Conservation (phyloP, 2,113 vertebrate species). For the Poecile atricapillus region DNA sequence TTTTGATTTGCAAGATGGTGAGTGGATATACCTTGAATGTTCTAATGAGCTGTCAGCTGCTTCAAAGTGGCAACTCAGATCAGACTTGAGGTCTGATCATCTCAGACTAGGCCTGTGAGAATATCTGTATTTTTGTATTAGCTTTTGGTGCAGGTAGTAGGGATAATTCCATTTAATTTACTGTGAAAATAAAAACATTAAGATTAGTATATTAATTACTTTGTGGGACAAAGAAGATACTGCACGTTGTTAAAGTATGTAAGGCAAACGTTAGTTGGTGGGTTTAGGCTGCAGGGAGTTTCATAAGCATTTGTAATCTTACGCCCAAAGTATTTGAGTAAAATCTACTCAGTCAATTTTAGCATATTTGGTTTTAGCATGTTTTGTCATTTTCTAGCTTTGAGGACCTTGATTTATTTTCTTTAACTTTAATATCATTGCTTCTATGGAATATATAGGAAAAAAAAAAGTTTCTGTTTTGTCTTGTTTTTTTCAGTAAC, state of each 20-base stretch:
- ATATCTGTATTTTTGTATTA: background rate
- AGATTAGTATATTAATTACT: background rate
- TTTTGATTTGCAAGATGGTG: background rate
- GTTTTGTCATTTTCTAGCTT: background rate
- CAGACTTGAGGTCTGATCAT: no score
- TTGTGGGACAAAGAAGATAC: background rate
- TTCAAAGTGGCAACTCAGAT: background rate
- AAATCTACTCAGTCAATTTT: background rate
- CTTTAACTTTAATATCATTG: background rate
- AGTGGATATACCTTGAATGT: fast-evolving
- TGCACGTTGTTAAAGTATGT: fast-evolving
- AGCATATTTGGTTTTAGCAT: background rate
- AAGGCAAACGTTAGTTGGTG: fast-evolving
- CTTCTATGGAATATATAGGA: background rate
- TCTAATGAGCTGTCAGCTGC: background rate
- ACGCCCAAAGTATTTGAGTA: background rate
- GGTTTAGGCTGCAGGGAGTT: background rate
- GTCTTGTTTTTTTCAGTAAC: background rate
- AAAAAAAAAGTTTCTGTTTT: background rate
- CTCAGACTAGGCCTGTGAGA: background rate
- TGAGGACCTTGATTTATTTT: background rate
- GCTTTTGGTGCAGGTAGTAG: background rate
- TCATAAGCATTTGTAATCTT: background rate
- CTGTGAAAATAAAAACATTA: background rate
- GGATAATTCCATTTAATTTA: background rate